Evolutionary conservation across 2,888 invertebrate genomes (phyloP).

Genomic region (Heliconius charithonia): DNA sequence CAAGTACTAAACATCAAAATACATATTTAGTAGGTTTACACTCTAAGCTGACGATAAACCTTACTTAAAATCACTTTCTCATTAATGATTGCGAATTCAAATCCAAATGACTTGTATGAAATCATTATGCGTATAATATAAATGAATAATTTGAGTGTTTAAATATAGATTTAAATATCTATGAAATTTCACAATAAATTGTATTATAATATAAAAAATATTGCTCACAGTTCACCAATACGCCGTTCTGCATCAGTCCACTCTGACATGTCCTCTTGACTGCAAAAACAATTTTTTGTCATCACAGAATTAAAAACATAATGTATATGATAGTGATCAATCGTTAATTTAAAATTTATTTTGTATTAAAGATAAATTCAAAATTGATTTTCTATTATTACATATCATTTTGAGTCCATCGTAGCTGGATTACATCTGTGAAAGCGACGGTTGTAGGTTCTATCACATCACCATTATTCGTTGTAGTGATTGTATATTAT

Average conservation of each 20-base stretch:
- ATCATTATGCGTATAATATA: too few species aligned
- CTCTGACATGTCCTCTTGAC: slow-evolving; percentile 80
- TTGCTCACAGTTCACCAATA: slow-evolving; percentile 67
- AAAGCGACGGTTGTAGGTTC: not conserved
- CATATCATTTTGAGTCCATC: too few species aligned
- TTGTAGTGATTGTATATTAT: too few species aligned
- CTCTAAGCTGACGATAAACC: not conserved
- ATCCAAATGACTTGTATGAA: not conserved
- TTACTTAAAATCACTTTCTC: not conserved
- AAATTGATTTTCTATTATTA: too few species aligned
- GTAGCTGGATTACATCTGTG: too few species aligned
- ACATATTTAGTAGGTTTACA: not conserved
- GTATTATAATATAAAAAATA: not conserved
- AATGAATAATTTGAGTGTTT: too few species aligned
- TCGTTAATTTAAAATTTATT: too few species aligned
- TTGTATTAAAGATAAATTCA: too few species aligned
- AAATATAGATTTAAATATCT: too few species aligned
- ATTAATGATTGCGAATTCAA: not conserved
- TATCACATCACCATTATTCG: not conserved
- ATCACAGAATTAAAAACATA: not conserved
- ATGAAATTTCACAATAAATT: not conserved
- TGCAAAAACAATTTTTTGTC: slow-evolving; percentile 55
- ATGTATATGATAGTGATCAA: too few species aligned
- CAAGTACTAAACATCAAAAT: too few species aligned
- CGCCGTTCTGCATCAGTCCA: slow-evolving; percentile 81